Base-by-base conservation (phyloP, 2,113 vertebrate species). In the Bubo blakistoni region DNA sequence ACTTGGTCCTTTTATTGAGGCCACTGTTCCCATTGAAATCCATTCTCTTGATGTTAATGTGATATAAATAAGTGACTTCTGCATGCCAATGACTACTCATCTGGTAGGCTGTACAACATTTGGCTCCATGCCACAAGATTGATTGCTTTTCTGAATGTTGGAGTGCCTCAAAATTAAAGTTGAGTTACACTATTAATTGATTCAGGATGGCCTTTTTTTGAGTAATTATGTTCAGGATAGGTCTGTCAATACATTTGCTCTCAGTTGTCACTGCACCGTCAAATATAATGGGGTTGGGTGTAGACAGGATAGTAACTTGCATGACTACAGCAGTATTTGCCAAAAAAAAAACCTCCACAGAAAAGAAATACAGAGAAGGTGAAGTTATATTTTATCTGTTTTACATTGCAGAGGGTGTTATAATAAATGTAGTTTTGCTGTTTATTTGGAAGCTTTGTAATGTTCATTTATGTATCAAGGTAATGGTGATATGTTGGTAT, bases 131-230 rank as follows among this genome's bases (percentile, higher is more conserved):
- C 49, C 91, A 86, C n/a, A 78, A 74, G 58, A 84, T 8, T 76
- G 83, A 97, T 83, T 92, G 62, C 46, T 95, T 95, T 91, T 76
- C 72, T 92, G 78, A 95, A 74, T 52, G 70, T 32, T 86, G 42
- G 51, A 95, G 29, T 96, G 81, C 69, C 58, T 96, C 74, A 96
- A 83, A 97, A 96, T 82, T 93, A 62, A 94, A 94, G 67, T 65
- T 94, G 79, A 96, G 79, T 91, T 94, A 80, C 52, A 65, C n/a
- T 49, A 82, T 96, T 97, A 97, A 97, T 95, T 97, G 93, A 97
- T 97, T 97, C 72, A 96, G 38, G 71, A 91, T 84, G 49, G 59
- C 40, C 40, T 81, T 65, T 69, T 96, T 93, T 96, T 6, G 22
- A 79, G 74, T 96, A 90, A 97, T 93, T 97, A 87, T 82, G 27